These are phyloP conservation scores for Melipona bicolor DNA, from an alignment of 2,888 invertebrate genomes.

Conservation along the genomic window DNA sequence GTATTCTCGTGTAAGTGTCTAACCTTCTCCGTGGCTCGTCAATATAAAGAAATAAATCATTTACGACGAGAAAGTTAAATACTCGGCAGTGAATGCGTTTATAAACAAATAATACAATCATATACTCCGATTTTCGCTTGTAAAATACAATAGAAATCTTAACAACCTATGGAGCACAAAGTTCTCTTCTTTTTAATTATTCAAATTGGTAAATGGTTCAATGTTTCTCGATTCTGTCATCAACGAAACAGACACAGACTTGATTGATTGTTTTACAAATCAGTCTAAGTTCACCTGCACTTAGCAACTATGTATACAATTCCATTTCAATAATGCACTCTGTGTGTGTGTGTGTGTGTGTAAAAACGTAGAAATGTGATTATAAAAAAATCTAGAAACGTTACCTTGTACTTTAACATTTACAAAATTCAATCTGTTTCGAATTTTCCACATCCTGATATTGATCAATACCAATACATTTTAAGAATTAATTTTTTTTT, in stretches of 20 bases:
- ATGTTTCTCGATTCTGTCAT: background rate
- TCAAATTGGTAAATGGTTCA: background rate
- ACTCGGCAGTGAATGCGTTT: slow-evolving; percentile 51
- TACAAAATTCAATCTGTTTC: background rate
- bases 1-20: slow-evolving; percentile 1
- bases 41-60: background rate
- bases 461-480: background rate
- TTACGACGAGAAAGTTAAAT: slow-evolving; percentile 11
- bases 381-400: background rate
- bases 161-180: slow-evolving; percentile 26
- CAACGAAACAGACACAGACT: background rate
- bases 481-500: background rate
- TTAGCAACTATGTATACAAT: slow-evolving; percentile 30
- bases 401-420: slow-evolving; percentile 3
- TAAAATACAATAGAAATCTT: slow-evolving; percentile 1
- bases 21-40: background rate
- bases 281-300: slow-evolving; percentile 23
- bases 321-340: slow-evolving; percentile 30
- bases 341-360: background rate
- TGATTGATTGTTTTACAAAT: slow-evolving; percentile 12
- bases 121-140: background rate
- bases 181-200: background rate
- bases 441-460: background rate
- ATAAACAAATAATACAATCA: slow-evolving; percentile 18
- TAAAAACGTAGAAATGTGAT: slow-evolving; percentile 23